These are phyloP conservation scores for Narcine bancroftii DNA, from an alignment of 2,113 vertebrate species.

Conservation along the genomic window DNA sequence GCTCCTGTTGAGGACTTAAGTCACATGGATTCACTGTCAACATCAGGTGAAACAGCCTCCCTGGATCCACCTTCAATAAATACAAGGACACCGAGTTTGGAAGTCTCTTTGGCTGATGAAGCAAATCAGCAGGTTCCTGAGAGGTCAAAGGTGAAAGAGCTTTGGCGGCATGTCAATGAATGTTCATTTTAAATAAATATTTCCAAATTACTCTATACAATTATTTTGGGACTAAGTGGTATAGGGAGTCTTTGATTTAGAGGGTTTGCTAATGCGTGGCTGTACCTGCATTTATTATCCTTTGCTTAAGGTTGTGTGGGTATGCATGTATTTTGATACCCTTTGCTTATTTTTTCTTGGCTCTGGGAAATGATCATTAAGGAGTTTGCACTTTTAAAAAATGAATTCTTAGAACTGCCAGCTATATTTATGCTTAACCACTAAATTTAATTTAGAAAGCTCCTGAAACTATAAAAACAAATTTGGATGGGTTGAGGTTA, in stretches of 20 bases:
- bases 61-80: conserved; percentile 64
- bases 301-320: not conserved
- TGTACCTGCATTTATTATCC: not conserved
- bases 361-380: not conserved
- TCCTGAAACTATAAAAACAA: not conserved
- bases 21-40: conserved; percentile 63
- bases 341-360: not conserved
- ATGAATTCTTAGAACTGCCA: not conserved
- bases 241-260: not conserved
- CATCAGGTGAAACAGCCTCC: conserved; percentile 61
- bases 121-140: conserved; percentile 84
- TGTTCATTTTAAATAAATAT: conserved; percentile 42
- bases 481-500: not conserved
- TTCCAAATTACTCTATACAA: conserved; percentile 1
- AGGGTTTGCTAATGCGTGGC: not conserved
- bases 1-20: conserved; percentile 75
- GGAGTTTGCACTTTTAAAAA: conserved; percentile 25
- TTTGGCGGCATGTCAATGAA: conserved; percentile 53
- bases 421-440: not conserved
- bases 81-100: conserved; percentile 68
- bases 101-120: conserved; percentile 68
- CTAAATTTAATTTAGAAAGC: conserved; percentile 3
- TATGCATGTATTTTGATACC: not conserved
- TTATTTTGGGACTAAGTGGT: conserved; percentile 16
- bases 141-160: conserved; percentile 71